phyloP scores from a whole-genome alignment of 2,888 invertebrate species.

The Tinea pellionella region DNA sequence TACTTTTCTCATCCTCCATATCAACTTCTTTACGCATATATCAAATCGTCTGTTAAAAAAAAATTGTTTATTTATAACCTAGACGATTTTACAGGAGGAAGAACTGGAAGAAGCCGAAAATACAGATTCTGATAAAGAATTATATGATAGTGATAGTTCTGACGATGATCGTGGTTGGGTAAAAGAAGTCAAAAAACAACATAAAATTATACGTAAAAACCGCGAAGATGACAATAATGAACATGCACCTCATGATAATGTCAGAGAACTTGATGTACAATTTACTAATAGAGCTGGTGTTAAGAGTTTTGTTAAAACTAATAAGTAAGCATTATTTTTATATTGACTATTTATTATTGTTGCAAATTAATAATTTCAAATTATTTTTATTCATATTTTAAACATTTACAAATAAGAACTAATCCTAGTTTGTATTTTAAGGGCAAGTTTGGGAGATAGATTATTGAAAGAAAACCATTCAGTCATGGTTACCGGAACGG shows the following conservation, averaged over 20 bases:
- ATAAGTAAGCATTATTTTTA: constrained; percentile 41
- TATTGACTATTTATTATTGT: no score
- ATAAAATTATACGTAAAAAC: constrained; percentile 69
- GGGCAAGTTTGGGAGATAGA: constrained; percentile 79
- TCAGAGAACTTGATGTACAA: constrained; percentile 48
- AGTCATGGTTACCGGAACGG: constrained; percentile 62
- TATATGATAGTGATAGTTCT: constrained; percentile 69
- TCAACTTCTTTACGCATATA: no score
- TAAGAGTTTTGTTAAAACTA: constrained; percentile 54
- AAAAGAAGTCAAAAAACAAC: constrained; percentile 83
- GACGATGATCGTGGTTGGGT: constrained; percentile 86
- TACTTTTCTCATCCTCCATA: no score
- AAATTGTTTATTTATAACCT: no score
- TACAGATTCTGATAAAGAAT: constrained; percentile 65
- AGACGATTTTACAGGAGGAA: not conserved
- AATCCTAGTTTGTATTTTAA: no score
- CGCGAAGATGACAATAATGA: constrained; percentile 32
- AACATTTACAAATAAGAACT: no score
- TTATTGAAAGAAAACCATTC: constrained; percentile 70
- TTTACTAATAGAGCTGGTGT: constrained; percentile 64
- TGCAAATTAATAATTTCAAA: no score
- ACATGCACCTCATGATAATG: constrained; percentile 23
- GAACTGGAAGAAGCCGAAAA: constrained; percentile 28
- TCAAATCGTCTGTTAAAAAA: no score
- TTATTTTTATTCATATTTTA: no score